phyloP scores from a whole-genome alignment of 2,797 vertebrate species.

The Sciurus vulgaris region DNA sequence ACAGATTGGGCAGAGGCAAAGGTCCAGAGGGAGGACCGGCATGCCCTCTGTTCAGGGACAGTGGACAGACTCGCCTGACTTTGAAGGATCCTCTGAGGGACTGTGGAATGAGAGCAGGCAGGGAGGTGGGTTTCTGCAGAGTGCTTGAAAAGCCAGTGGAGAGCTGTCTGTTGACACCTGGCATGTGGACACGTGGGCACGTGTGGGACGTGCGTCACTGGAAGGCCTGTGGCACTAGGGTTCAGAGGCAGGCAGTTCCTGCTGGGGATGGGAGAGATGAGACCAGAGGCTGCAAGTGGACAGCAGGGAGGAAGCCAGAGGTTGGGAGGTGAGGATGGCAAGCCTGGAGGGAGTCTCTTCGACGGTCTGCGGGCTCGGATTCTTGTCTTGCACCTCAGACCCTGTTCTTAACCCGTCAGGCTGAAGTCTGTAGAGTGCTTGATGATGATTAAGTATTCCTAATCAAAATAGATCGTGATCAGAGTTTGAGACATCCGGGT shows the following conservation, averaged over 20 bases:
- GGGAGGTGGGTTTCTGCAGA: background rate
- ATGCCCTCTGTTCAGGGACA: background rate
- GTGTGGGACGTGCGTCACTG: background rate
- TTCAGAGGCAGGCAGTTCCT: background rate
- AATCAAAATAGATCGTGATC: background rate
- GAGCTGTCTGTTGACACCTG: fast-evolving
- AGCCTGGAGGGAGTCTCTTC: background rate
- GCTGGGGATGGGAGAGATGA: background rate
- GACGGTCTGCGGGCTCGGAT: fast-evolving
- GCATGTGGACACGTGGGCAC: background rate
- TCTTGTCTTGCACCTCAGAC: background rate
- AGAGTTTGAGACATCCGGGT: background rate
- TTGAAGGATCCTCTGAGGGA: background rate
- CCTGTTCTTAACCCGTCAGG: background rate
- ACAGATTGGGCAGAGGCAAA: background rate
- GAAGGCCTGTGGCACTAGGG: background rate
- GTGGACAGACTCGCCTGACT: background rate
- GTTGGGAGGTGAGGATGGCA: background rate
- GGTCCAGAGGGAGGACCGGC: background rate
- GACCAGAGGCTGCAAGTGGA: background rate
- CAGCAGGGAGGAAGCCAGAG: background rate
- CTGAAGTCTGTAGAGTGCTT: background rate
- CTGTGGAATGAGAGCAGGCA: fast-evolving
- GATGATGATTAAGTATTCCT: background rate
- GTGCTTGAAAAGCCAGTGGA: background rate